Base-by-base conservation (phyloP, 1,140 invertebrate species). In the Pogonomyrmex californicus region DNA sequence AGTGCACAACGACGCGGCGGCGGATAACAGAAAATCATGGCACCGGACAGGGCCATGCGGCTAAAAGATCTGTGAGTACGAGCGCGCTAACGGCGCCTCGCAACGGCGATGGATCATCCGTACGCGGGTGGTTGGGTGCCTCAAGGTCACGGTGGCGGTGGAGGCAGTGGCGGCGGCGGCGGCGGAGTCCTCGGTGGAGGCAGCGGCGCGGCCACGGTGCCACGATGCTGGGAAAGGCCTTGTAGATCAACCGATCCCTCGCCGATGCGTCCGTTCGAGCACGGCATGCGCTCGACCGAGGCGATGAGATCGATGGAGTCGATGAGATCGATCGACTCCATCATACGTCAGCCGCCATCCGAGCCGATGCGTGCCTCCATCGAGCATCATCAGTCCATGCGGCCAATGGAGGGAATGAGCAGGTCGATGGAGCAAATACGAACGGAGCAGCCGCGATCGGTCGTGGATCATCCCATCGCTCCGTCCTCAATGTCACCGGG, bases 221-320 rank as follows among this genome's bases (percentile, higher is more conserved):
- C 94, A 58, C 91, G 94, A 89, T 95, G 94, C 88, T 95, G 95
- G 95, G 93, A 95, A 68, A 92, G 95, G 81, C 87, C 93, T 60
- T 95, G 95, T 87, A 92, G 94, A 68, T 95, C 95, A 70, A 95
- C 94, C 41, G 95, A 95, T 85, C 94, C 95, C 4, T 95, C 94
- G 86, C 94, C 95, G 54, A 94, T 94, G 93, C 88, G 95, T 51
- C 94, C 95, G 87, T 94, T 94, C 86, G 94, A 95, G 76, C 94
- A 94, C 83, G 89, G 88, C 49, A 94, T 95, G 93, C 91, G 95
- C 36, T 93, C 94, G n/a, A 92, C 93, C 63, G 95, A 95, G 76
- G 66, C 92, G 60, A 93, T 95, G 93, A 92, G 95, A 82, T 95
- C 95, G 68, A 95, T 95, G 93, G 95, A 95, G 81, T 95, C 95